Evolutionary conservation across 1,140 invertebrate species (phyloP), one percentile per base, ranked within the genome.

Genomic region (Drosophila lini): DNA sequence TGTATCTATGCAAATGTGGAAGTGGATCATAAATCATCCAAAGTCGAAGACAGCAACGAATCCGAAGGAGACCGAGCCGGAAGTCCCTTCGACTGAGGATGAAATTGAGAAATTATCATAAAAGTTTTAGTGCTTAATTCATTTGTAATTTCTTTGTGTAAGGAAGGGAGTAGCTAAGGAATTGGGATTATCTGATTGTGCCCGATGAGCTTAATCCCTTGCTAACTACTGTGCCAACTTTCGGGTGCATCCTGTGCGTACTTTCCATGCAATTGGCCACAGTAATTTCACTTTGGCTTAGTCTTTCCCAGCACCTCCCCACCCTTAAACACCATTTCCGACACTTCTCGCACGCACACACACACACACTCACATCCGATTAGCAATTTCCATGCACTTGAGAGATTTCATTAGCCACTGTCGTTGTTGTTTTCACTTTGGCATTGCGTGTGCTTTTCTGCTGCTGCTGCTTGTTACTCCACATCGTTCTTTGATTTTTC

Each of bases 331-430:
- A 31, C 36, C 45, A 50, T 57, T 63, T 57, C 68, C 58, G 38
- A 74, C 61, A 47, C 77, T 41, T 41, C 8, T 59, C 55, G 28
- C 44, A 28, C 52, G 38, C 47, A 16, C 47, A 4, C 38, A 22
- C 31, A 41, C 40, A n/a, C 44, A 41, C 44, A 45, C 40, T 42
- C 63, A 55, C 82, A 85, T 85, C 82, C 83, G 82, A 85, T 85
- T 85, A 86, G 80, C 82, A 86, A 86, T 86, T 86, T 86, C 73
- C 80, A 83, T 83, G 84, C 83, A 86, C 83, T 86, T 77, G 67
- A 88, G 59, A 86, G 86, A 89, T 86, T 86, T 86, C 74, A 80
- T 78, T 75, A 77, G 52, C 65, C 52, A 63, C 58, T 80, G 64
- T 71, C 65, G 81, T 77, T 75, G 55, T 76, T 74, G 68, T 44